Percentiles rank a stretch among this genome's conserved stretches.
Evolutionary conservation across 2,888 invertebrate genomes (phyloP).

Genomic region (Chalcis sispes): DNA sequence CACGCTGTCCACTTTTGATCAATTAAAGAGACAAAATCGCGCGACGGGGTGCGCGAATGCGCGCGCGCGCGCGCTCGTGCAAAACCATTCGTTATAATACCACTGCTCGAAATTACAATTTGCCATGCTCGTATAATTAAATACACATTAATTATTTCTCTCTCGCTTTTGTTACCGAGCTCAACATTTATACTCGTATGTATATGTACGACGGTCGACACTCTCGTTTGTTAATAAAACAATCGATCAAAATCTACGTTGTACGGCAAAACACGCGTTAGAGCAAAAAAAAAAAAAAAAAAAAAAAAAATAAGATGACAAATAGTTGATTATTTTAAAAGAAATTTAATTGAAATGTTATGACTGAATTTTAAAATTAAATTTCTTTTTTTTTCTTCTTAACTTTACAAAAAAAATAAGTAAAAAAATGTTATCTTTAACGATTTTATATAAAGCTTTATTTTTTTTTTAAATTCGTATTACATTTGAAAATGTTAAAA

Average conservation of each 20-base stretch:
- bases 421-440: no score
- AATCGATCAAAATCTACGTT: slow-evolving; percentile 51
- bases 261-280: background rate
- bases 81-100: slow-evolving; percentile 30
- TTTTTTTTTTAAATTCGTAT: no score
- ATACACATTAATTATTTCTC: slow-evolving; percentile 50
- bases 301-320: no score
- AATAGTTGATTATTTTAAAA: no score
- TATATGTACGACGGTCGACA: background rate
- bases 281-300: no score
- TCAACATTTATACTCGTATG: background rate
- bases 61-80: background rate
- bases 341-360: no score
- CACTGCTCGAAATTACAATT: slow-evolving; percentile 39
- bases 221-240: slow-evolving; percentile 40
- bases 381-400: no score
- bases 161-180: background rate
- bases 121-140: slow-evolving; percentile 44
- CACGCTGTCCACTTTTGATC: slow-evolving; percentile 45
- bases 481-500: no score
- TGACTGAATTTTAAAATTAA: no score
- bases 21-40: slow-evolving; percentile 54
- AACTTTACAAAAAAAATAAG: no score
- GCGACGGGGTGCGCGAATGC: no score
- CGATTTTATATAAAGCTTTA: no score